Conservation (phyloP, 1,140 invertebrate species). For the Ceratina japonica region DNA sequence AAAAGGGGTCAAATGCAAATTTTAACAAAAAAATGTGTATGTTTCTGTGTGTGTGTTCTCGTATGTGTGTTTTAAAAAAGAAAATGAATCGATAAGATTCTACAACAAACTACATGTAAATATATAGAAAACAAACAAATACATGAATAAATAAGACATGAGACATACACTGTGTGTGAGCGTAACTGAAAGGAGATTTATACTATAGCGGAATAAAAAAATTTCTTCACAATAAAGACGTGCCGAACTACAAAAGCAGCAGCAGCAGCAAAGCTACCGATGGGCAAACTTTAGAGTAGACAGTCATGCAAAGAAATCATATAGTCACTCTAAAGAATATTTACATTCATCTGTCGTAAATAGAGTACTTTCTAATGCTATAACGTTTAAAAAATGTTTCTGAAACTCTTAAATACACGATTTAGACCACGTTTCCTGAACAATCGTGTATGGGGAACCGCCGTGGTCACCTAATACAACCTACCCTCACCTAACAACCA, state of each 20-base stretch:
- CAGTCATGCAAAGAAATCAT: slow-evolving; percentile 77
- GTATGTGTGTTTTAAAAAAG: slow-evolving; percentile 14
- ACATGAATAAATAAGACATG: slow-evolving; percentile 76
- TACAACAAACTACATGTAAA: slow-evolving; percentile 58
- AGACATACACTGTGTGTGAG: slow-evolving; percentile 79
- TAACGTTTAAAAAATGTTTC: slow-evolving; percentile 45
- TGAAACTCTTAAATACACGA: slow-evolving; percentile 33
- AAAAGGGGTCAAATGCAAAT: slow-evolving; percentile 61
- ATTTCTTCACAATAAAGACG: slow-evolving; percentile 75
- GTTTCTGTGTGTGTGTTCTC: too few relatives aligned
- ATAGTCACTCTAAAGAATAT: slow-evolving; percentile 64
- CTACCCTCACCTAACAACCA: background rate
- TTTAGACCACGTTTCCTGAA: slow-evolving; percentile 18
- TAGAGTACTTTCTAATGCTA: slow-evolving; percentile 27
- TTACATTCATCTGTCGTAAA: slow-evolving; percentile 48
- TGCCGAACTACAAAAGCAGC: slow-evolving; percentile 79
- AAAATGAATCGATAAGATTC: slow-evolving; percentile 62
- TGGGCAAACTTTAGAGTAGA: slow-evolving; percentile 75
- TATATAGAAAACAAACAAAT: slow-evolving; percentile 66
- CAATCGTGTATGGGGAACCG: slow-evolving; percentile 33
- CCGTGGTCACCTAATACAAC: slow-evolving; percentile 36
- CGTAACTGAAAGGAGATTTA: slow-evolving; percentile 75
- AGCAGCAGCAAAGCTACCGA: slow-evolving; percentile 78
- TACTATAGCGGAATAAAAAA: slow-evolving; percentile 73
- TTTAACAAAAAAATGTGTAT: slow-evolving; percentile 44